Evolutionary conservation across 2,888 invertebrate species (phyloP).

Genomic region (Brachyopa scutellaris): DNA sequence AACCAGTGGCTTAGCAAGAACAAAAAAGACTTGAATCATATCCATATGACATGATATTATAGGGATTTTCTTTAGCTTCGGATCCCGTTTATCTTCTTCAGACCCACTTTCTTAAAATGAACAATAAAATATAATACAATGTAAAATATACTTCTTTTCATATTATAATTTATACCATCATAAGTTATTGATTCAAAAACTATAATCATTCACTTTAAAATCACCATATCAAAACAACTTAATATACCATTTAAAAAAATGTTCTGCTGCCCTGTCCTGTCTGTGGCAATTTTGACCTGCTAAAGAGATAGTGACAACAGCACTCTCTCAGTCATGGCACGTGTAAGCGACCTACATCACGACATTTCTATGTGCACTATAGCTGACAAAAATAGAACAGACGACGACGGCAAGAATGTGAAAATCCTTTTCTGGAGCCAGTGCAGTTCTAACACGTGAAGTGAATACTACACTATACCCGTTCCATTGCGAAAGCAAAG

Average conservation of each 20-base stretch:
- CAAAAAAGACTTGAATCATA: too few relatives aligned
- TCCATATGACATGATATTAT: too few relatives aligned
- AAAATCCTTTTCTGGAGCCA: slow-evolving; percentile 5
- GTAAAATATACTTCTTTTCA: too few relatives aligned
- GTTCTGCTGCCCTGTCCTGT: slow-evolving; percentile 34
- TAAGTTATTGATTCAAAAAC: too few relatives aligned
- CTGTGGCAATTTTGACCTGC: background rate
- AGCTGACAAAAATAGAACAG: slow-evolving; percentile 40
- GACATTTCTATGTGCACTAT: slow-evolving; percentile 32
- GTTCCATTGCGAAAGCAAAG: background rate
- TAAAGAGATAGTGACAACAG: slow-evolving; percentile 10
- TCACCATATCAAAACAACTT: too few relatives aligned
- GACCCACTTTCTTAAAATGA: too few relatives aligned
- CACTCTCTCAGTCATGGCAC: slow-evolving; percentile 5
- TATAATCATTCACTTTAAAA: too few relatives aligned
- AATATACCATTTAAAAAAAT: slow-evolving; percentile 7
- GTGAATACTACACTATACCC: slow-evolving; percentile 36
- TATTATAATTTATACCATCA: too few relatives aligned
- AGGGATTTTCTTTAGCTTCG: too few relatives aligned
- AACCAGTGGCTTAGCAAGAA: too few relatives aligned
- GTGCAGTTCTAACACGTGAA: slow-evolving; percentile 32
- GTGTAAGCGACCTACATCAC: slow-evolving; percentile 26
- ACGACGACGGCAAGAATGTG: slow-evolving; percentile 23
- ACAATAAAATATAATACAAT: too few relatives aligned
- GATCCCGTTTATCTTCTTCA: too few relatives aligned